A percentile compares a stretch with the other conserved stretches of the same genome.
phyloP scores from a whole-genome alignment of 2,797 vertebrate species.

The Bovichtus diacanthus region DNA sequence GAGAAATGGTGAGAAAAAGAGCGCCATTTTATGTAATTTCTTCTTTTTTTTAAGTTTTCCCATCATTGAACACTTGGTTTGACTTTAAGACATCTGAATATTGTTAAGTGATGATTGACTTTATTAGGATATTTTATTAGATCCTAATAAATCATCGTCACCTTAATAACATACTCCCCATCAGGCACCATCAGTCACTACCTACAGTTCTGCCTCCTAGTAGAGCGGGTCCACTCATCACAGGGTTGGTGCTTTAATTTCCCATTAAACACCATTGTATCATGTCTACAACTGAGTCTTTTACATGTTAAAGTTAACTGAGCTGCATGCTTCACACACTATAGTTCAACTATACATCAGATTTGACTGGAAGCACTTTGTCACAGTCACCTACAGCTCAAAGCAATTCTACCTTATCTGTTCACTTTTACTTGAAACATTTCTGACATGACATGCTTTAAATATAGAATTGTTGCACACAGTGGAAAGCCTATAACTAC shows the following conservation, averaged over 20 bases:
- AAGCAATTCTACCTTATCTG: not conserved
- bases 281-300: not conserved
- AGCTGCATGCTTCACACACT: not conserved
- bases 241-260: not conserved
- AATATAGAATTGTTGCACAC: not conserved
- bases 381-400: not conserved
- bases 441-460: not conserved
- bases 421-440: not conserved
- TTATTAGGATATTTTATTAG: not conserved
- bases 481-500: not conserved
- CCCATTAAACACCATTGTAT: not conserved
- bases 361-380: not conserved
- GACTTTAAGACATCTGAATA: conserved; percentile 31
- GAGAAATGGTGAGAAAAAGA: not conserved
- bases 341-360: not conserved
- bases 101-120: conserved; percentile 28
- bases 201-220: not conserved
- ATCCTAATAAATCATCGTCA: not conserved
- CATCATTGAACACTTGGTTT: conserved; percentile 5
- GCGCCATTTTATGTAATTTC: not conserved
- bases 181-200: not conserved
- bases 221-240: not conserved
- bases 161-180: not conserved
- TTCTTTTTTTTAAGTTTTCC: conserved; percentile 19
- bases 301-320: not conserved